Percentiles rank a stretch among this genome's conserved stretches.
These are phyloP conservation scores for Zhuqinia jingwanae DNA, from an alignment of 2,888 invertebrate genomes.

Conservation along the genomic window DNA sequence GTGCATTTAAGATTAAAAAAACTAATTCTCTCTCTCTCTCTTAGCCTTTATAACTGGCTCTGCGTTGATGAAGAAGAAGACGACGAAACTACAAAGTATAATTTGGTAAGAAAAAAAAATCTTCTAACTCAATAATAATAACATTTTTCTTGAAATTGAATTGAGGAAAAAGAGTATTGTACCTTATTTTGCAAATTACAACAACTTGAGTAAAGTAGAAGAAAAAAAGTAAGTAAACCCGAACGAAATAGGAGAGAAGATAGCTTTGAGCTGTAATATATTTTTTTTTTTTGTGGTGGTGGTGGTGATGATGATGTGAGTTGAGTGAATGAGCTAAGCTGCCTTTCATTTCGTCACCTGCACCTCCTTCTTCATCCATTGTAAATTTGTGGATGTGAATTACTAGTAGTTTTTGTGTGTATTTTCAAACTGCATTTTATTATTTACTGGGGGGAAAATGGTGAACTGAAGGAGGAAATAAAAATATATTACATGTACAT, in stretches of 20 bases:
- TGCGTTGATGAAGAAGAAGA: background rate
- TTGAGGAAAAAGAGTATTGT: conserved; percentile 55
- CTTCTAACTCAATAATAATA: background rate
- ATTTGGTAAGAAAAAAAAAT: conserved; percentile 29
- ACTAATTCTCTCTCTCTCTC: background rate
- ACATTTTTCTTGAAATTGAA: background rate
- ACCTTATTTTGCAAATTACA: conserved; percentile 36
- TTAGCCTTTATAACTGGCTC: background rate
- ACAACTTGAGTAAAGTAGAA: background rate
- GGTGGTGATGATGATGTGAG: no score
- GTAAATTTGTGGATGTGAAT: background rate
- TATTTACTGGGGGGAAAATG: background rate
- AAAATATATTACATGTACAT: no score
- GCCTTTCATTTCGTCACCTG: conserved; percentile 57
- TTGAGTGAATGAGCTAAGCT: no score
- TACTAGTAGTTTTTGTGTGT: background rate
- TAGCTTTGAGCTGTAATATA: background rate
- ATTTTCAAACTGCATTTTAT: background rate
- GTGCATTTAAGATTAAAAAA: no score
- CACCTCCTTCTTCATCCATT: conserved; percentile 47
- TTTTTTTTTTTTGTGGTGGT: no score
- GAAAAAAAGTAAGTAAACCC: background rate
- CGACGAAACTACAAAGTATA: conserved; percentile 9
- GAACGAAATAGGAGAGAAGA: conserved; percentile 10
- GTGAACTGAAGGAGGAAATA: conserved; percentile 11